Percentiles rank a stretch among this genome's conserved stretches.
These are phyloP conservation scores for Drosophila mercatorum DNA, from an alignment of 2,888 invertebrate genomes.

Conservation along the genomic window DNA sequence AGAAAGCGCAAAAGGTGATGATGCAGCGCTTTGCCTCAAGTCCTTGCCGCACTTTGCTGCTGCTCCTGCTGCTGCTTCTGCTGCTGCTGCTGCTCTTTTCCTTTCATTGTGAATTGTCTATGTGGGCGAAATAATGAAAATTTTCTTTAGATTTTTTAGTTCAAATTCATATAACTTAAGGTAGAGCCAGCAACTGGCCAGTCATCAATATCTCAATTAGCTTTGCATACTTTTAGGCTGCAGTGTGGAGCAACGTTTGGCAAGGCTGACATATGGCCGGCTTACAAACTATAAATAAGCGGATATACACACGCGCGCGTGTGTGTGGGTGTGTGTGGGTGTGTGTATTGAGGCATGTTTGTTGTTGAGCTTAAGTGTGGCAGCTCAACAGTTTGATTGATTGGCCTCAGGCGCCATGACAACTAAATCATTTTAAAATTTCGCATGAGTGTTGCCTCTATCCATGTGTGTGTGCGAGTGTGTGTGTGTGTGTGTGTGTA, in stretches of 20 bases:
- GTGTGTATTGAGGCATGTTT: constrained; percentile 13
- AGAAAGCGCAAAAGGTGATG: not conserved
- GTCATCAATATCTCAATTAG: constrained; percentile 9
- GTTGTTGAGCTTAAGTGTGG: constrained; percentile 26
- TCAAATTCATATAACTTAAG: too few relatives aligned
- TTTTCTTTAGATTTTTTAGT: too few relatives aligned
- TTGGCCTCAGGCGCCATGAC: constrained; percentile 46
- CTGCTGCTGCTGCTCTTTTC: too few relatives aligned
- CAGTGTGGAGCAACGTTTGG: not conserved
- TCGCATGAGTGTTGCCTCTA: not conserved
- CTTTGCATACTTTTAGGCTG: constrained; percentile 23
- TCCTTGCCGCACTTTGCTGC: not conserved
- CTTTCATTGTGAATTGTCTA: constrained; percentile 1
- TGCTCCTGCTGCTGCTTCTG: too few relatives aligned
- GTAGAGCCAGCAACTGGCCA: not conserved
- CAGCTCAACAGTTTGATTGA: constrained; percentile 50
- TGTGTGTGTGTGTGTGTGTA: constrained; percentile 6
- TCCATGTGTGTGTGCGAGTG: not conserved
- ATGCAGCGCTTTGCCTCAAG: not conserved
- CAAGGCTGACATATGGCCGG: constrained; percentile 9
- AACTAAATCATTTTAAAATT: constrained; percentile 68
- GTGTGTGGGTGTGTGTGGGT: constrained; percentile 4
- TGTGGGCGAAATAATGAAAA: not conserved
- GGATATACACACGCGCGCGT: not conserved
- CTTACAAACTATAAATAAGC: constrained; percentile 17